These are phyloP conservation scores for Drosophila aldrichi DNA, from an alignment of 2,888 invertebrate species.

Conservation along the genomic window DNA sequence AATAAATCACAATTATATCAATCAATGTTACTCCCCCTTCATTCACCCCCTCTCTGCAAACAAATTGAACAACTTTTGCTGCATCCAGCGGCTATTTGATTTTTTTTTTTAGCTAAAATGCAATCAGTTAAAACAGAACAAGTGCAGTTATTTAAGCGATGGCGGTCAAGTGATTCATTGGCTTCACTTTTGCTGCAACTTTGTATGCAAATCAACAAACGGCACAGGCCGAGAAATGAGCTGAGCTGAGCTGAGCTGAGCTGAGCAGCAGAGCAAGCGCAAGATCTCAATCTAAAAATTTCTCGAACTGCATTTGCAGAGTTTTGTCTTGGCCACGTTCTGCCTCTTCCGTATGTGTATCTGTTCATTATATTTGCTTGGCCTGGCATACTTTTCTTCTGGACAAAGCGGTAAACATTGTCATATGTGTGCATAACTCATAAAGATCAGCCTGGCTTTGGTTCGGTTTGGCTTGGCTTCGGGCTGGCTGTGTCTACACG, in stretches of 20 bases:
- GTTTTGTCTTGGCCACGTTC: constrained; percentile 28
- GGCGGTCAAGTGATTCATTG: constrained; percentile 39
- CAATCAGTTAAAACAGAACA: constrained; percentile 6
- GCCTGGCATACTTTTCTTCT: constrained; percentile 73
- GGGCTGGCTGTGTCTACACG: constrained; percentile 18
- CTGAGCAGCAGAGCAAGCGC: not conserved
- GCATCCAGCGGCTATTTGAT: too few species aligned
- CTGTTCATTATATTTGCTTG: constrained; percentile 65
- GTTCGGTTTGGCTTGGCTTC: constrained; percentile 1
- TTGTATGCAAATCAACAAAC: constrained; percentile 55
- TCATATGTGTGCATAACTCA: constrained; percentile 76
- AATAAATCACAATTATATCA: not conserved
- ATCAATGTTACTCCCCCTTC: too few species aligned
- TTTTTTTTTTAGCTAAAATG: not conserved
- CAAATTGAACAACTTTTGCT: not conserved
- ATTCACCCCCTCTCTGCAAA: not conserved
- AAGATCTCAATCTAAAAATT: constrained; percentile 54
- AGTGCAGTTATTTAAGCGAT: constrained; percentile 26
- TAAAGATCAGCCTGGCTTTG: constrained; percentile 54
- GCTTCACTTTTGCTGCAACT: constrained; percentile 56
- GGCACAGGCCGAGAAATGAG: not conserved
- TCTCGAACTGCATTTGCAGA: constrained; percentile 34
- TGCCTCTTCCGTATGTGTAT: constrained; percentile 16
- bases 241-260: not conserved
- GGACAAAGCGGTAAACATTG: constrained; percentile 48